Percentiles rank a stretch among this genome's conserved stretches.
Conservation (phyloP, 1,140 invertebrate species). For the Microplitis demolitor region DNA sequence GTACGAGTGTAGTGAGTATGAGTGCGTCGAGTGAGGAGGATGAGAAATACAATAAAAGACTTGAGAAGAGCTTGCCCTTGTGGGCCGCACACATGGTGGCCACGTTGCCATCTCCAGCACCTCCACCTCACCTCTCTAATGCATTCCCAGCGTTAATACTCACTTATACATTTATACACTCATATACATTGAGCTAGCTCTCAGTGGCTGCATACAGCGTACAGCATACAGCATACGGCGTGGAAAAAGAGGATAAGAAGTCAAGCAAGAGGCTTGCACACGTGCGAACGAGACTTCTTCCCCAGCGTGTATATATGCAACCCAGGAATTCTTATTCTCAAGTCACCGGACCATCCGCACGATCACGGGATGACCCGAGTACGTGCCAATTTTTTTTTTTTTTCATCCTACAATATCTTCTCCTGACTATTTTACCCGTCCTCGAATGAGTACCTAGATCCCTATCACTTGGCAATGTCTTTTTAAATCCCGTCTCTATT, state of each 20-base stretch:
- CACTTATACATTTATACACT: too few relatives aligned
- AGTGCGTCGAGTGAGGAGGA: not conserved
- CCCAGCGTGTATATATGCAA: not conserved
- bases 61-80: not conserved
- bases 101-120: constrained; percentile 15
- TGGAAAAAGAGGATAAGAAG: not conserved
- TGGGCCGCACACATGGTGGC: constrained; percentile 21
- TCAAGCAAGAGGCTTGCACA: not conserved
- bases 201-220: too few relatives aligned
- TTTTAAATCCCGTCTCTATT: too few relatives aligned
- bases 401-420: not conserved
- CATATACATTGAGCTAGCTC: too few relatives aligned
- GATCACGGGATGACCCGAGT: not conserved
- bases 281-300: not conserved
- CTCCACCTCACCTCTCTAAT: not conserved
- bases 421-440: not conserved
- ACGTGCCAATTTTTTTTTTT: constrained; percentile 4
- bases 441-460: too few relatives aligned
- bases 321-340: not conserved
- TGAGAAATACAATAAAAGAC: not conserved
- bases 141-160: constrained; percentile 5
- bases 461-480: too few relatives aligned
- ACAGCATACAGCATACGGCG: not conserved
- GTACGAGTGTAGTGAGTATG: not conserved
- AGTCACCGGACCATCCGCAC: not conserved